Evolutionary conservation across 2,797 vertebrate species (phyloP), one percentile per base, ranked within the genome.

Genomic region (Sebastes cheni): DNA sequence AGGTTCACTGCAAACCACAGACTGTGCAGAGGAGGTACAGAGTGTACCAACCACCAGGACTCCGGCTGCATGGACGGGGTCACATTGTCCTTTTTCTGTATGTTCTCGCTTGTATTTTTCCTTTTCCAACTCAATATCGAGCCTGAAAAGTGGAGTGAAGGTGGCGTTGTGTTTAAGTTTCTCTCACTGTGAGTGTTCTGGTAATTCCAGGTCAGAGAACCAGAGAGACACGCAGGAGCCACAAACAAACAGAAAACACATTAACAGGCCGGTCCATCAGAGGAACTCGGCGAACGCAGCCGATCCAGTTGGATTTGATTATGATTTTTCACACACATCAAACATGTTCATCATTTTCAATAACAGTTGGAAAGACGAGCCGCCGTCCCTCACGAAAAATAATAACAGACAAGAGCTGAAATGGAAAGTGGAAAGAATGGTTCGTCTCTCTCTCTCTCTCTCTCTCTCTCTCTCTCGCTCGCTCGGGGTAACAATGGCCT

Each of bases 401-500:
- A 72, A 84, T 4, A 69, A 81, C 46, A 81, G 81, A 85, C 72
- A 54, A 60, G 81, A 2, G 20, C 86, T 77, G 86, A 82, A 75
- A 78, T 84, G 88, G 86, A 89, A 76, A 88, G 74, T 87, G 91
- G 86, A 86, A 86, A 91, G 85, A 90, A 88, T 81, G 87, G 82
- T 60, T 79, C n/a, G 64, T 18, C 62, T 65, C 34, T 39, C 61
- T 20, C 58, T 59, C 58, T 61, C 18, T 34, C 60, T 13, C 60
- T 34, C 59, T n/a, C 29, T 34, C 56, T 59, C 56, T 27, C 27
- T 39, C 34, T 42, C 70, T 82, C 77, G 81, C 69, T 42, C 34
- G 12, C 80, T 86, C 60, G 9, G 79, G 60, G 86, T 52, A 93
- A 95, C 94, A 94, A 93, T 93, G 91, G 81, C 55, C 87, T 77